phyloP scores from a whole-genome alignment of 2,888 invertebrate species.

The Ectemnius continuus region DNA sequence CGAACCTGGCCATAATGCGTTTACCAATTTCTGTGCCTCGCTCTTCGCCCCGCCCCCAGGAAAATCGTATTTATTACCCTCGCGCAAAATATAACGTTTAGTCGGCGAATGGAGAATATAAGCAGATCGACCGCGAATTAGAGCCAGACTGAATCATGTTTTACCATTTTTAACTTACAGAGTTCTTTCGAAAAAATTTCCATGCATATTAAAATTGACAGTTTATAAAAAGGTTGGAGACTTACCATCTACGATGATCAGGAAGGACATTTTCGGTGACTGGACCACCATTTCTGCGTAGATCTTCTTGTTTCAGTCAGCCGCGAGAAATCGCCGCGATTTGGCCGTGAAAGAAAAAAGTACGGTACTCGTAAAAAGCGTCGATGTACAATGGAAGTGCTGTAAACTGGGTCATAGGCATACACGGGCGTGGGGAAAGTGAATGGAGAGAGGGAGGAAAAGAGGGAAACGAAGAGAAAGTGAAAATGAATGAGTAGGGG shows the following conservation, averaged over 20 bases:
- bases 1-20: slow-evolving; percentile 59
- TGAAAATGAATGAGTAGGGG: slow-evolving; percentile 51
- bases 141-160: neutral
- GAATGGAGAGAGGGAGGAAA: slow-evolving; percentile 6
- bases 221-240: too few species aligned
- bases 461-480: slow-evolving; percentile 44
- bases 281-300: too few species aligned
- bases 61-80: slow-evolving; percentile 58
- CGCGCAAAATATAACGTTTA: slow-evolving; percentile 50
- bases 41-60: slow-evolving; percentile 48
- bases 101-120: slow-evolving; percentile 29
- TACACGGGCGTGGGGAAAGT: neutral
- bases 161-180: too few species aligned
- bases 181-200: too few species aligned
- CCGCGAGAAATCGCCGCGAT: neutral
- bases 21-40: slow-evolving; percentile 60
- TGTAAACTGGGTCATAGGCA: neutral
- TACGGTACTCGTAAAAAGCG: neutral
- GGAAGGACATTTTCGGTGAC: too few species aligned
- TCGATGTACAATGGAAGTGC: neutral
- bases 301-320: too few species aligned
- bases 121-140: slow-evolving; percentile 18
- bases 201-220: too few species aligned
- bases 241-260: too few species aligned
- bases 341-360: neutral